Percentiles rank a stretch among this genome's conserved stretches.
Conservation (phyloP, 2,888 invertebrate species). For the Acleris sparsana region DNA sequence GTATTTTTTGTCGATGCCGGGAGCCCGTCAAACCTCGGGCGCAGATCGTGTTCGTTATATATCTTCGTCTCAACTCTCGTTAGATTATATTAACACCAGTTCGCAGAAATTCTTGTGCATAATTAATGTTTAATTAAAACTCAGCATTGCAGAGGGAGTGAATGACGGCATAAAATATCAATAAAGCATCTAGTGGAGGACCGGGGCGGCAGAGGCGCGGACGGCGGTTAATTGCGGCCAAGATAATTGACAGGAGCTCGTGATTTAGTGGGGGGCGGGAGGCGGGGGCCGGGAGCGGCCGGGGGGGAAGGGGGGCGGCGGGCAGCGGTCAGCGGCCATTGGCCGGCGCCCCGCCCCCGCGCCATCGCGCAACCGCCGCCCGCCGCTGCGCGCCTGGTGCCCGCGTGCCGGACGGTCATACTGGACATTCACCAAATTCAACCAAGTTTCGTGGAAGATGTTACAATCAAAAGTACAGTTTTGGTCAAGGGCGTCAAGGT, state of each 20-base stretch:
- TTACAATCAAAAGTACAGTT: too few relatives aligned
- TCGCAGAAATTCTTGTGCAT: constrained; percentile 8
- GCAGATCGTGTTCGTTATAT: constrained; percentile 7
- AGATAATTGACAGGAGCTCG: constrained; percentile 50
- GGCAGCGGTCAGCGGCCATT: constrained; percentile 33
- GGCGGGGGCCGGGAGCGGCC: constrained; percentile 1
- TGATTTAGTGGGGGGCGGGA: constrained; percentile 47
- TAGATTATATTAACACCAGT: neutral
- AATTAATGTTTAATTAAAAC: constrained; percentile 16
- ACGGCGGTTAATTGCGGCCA: constrained; percentile 35
- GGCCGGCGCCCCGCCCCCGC: constrained; percentile 48
- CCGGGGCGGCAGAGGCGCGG: constrained; percentile 21
- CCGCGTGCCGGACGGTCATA: constrained; percentile 21
- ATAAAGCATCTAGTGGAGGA: constrained; percentile 11
- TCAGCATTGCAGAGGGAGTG: constrained; percentile 1
- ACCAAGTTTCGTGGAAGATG: too few relatives aligned
- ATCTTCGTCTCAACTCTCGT: neutral
- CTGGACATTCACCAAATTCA: constrained; percentile 4
- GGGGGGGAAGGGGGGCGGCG: constrained; percentile 25
- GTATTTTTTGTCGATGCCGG: neutral
- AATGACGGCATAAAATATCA: constrained; percentile 9
- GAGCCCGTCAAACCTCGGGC: neutral
- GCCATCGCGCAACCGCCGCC: constrained; percentile 33
- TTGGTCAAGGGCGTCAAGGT: too few relatives aligned
- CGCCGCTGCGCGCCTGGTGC: constrained; percentile 25